Base-by-base conservation (phyloP, 1,140 invertebrate species). In the Tyrophagus putrescentiae region DNA sequence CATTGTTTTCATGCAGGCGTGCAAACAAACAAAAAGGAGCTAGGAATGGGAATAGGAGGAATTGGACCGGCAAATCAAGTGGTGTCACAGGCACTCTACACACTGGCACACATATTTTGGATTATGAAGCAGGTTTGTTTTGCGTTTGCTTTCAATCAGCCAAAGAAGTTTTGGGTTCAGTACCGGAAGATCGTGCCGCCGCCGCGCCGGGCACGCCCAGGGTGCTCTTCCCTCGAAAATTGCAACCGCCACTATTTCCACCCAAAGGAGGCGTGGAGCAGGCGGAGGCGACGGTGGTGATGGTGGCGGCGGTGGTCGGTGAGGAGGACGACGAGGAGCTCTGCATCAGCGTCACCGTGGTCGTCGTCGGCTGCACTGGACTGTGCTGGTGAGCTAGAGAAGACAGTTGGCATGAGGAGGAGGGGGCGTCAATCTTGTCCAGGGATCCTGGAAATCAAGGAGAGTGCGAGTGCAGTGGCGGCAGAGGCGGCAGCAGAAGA, bases 171-270 rank as follows among this genome's bases (percentile, higher is more conserved):
- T n/a, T n/a, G 28, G 64, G 33, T 66, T 64, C 16, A 53, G 29
- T 31, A 23, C 45, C 45, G 39, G 52, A 3, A n/a, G 21, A 27
- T 27, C 25, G 13, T 3, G 52, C 52, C 32, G 13, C 13, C 9
- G 13, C 39, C n/a, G 13, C 7, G n/a, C 13, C 52, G 7, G 52
- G 52, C n/a, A 54, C 52, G 39, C 52, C 52, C 39, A 54, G 39
- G 18, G 52, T 54, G 39, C 39, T 54, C 13, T 54, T 54, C 1
- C 52, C 52, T 3, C 25, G 13, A 16, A 54, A 54, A 33, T 54
- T 2, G 11, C 25, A 25, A 48, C 45, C 45, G 31, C 36, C 21
- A 48, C 18, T 7, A 18, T 9, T 29, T 29, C 7, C 21, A 6
- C 6, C 45, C 45, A 7, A 29, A 48, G 7, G 45, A 7, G 7